These are phyloP conservation scores for Plebejus argus DNA, from an alignment of 2,888 invertebrate genomes.

Conservation along the genomic window DNA sequence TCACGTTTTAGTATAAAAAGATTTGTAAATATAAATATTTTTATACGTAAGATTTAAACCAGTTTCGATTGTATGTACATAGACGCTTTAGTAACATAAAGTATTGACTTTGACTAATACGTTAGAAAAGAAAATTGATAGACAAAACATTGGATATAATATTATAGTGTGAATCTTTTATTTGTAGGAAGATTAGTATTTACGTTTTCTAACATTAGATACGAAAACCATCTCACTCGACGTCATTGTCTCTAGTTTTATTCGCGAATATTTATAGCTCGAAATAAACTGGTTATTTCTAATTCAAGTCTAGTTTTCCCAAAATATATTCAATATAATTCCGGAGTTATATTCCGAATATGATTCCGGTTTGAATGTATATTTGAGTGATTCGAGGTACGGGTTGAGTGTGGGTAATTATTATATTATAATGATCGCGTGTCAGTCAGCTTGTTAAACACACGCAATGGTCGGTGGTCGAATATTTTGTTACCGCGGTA, in stretches of 20 bases:
- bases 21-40: too few species aligned
- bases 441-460: not conserved
- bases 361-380: not conserved
- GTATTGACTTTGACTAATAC: too few species aligned
- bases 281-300: not conserved
- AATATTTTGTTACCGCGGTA: not conserved
- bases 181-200: not conserved
- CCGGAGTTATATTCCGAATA: not conserved
- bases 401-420: not conserved
- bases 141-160: not conserved
- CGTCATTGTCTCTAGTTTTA: not conserved
- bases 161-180: too few species aligned
- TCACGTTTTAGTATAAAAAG: too few species aligned
- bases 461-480: not conserved
- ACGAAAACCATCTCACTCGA: not conserved
- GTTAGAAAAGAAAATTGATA: too few species aligned
- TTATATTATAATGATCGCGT: conserved; percentile 11
- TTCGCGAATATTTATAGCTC: not conserved
- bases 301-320: not conserved
- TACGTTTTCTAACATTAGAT: not conserved
- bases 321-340: not conserved
- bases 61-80: too few species aligned
- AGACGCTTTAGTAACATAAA: too few species aligned
- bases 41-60: too few species aligned
- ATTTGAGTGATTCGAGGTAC: not conserved